Conservation (phyloP, 1,140 invertebrate genomes). For the Drosophila azteca region DNA sequence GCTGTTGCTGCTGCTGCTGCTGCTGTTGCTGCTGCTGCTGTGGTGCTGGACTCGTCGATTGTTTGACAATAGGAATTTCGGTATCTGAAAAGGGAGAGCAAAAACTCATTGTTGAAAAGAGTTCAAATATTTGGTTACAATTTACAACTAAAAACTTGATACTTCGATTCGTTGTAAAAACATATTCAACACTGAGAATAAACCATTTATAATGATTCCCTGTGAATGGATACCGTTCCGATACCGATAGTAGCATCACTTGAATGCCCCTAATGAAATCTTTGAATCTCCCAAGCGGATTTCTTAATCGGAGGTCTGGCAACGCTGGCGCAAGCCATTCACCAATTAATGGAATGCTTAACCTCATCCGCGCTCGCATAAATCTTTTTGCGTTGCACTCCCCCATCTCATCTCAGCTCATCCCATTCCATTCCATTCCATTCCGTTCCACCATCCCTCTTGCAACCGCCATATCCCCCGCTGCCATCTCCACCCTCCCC, state of each 20-base stretch:
- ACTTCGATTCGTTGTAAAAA: conserved; percentile 3
- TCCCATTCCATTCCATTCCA: no score
- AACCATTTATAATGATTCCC: no score
- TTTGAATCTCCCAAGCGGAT: no score
- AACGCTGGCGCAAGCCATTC: conserved; percentile 5
- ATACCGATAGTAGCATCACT: no score
- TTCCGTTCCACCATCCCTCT: no score
- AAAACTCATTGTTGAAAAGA: conserved; percentile 1
- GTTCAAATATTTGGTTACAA: neutral
- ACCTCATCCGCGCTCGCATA: conserved; percentile 26
- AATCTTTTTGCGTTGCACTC: conserved; percentile 5
- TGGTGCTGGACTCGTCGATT: conserved; percentile 83
- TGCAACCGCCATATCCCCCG: no score
- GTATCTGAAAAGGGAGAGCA: conserved; percentile 68
- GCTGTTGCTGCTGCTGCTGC: conserved; percentile 64
- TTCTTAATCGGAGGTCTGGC: no score
- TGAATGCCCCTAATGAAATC: no score
- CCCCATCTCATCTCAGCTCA: neutral
- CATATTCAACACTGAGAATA: no score
- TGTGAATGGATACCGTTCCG: no score
- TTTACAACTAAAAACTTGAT: no score
- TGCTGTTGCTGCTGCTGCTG: conserved; percentile 67
- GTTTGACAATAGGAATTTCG: conserved; percentile 84
- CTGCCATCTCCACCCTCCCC: conserved; percentile 14
- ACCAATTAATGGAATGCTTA: conserved; percentile 51